Base-by-base conservation (phyloP, 2,888 invertebrate species). In the Melinaea menophilus region DNA sequence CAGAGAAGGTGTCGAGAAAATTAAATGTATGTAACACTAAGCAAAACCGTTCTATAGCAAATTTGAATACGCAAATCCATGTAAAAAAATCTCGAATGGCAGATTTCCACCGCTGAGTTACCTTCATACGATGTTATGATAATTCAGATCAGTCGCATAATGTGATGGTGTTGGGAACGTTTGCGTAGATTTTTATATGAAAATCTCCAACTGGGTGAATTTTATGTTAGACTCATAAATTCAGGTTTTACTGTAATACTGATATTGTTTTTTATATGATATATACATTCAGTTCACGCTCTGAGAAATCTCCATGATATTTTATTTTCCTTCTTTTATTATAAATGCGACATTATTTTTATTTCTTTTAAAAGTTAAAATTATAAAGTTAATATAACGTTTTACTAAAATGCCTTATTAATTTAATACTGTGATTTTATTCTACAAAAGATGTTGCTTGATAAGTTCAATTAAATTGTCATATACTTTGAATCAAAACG, bases 111-210 rank as follows among this genome's bases (percentile, higher is more conserved):
- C 65, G 67, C 71, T 61, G 71, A 71, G 69, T 72, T 75, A 64
- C 64, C 64, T 67, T 55, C 46, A 58, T 57, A 58, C 22, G 58
- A 75, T 79, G 79, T 79, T 88, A 89, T 90, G 89, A 85, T 88
- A 90, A 89, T 89, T 78, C 71, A 76, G 79, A 78, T 76, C 72
- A 76, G 81, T 74, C 82, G 88, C 88, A 89, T 89, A 89, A 89
- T 89, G 87, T 75, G 79, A 89, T 86, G 84, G 81, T 75, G 73
- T 71, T 72, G 79, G 69, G 77, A 81, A 64, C 76, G 77, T 80
- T 80, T 75, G 73, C 72, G 73, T 72, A 79, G 80, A 81, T 79
- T 86, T 84, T 84, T 80, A 73, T 80, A 77, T 75, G 78, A 72
- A 79, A 84, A 82, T 79, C 77, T 78, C 76, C 75, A 78, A 75